Conservation (phyloP, 2,113 vertebrate genomes). For the Festucalex cinctus region DNA sequence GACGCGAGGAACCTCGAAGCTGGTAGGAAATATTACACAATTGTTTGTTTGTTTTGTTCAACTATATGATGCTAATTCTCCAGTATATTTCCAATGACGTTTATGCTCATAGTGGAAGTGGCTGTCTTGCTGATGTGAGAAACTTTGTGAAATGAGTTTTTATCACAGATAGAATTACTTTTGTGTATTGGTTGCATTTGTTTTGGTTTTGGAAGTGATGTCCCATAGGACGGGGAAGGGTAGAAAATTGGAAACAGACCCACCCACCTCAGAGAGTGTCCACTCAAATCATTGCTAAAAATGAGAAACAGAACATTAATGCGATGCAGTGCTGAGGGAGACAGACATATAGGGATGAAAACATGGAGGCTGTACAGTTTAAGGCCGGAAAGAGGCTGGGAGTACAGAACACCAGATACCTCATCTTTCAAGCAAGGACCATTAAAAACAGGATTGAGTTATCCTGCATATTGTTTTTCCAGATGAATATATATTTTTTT, state of each 20-base stretch:
- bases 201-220: conserved; percentile 44
- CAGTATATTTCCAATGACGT: background rate
- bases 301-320: conserved; percentile 25
- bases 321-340: conserved; percentile 8
- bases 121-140: conserved; percentile 29
- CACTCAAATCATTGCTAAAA: conserved; percentile 34
- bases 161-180: conserved; percentile 4
- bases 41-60: background rate
- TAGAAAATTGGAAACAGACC: conserved; percentile 67
- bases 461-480: conserved; percentile 1
- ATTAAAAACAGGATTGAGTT: conserved; percentile 7
- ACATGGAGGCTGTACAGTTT: conserved; percentile 1
- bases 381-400: conserved; percentile 3
- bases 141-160: conserved; percentile 6
- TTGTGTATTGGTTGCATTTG: conserved; percentile 30
- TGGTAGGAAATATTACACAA: conserved; percentile 42
- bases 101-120: background rate
- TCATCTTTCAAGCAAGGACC: background rate
- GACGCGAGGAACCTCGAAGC: conserved; percentile 33
- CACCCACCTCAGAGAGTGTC: conserved; percentile 48
- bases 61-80: background rate
- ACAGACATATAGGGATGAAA: background rate
- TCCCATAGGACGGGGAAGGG: conserved; percentile 45
- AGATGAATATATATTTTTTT: conserved; percentile 1
- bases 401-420: conserved; percentile 5